Base-by-base conservation (phyloP, 2,113 vertebrate species). In the Cettia cetti region DNA sequence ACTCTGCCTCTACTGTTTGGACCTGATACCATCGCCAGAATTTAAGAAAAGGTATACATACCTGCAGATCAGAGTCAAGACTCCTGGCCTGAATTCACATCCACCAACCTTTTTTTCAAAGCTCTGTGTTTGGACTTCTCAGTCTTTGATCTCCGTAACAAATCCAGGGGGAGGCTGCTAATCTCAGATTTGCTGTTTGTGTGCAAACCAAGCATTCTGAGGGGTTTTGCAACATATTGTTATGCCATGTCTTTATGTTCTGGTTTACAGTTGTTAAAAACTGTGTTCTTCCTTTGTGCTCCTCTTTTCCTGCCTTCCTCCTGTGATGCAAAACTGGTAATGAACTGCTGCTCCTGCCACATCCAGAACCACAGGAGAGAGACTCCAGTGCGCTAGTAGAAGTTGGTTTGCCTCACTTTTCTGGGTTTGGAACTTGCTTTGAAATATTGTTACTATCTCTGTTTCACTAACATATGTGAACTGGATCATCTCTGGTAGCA, bases 131-230 rank as follows among this genome's bases (percentile, higher is more conserved):
- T 69, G 33, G 66, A 57, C 15, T 35, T 60, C 33, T 59, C 54
- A n/a, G 21, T 22, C 37, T 85, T 68, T 76, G n/a, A 39, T 45
- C 7, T 54, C 24, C 0, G 0, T 63, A 47, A 68, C 11, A 56
- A 76, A 56, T 47, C 27, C 59, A 39, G 19, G 7, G 11, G 14
- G 8, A 64, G 15, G 19, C 26, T 91, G 53, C 59, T 77, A 54
- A 71, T 33, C 59, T 68, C 59, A 56, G 30, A 52, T 65, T 72
- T 35, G 6, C 35, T 89, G 7, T 22, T 42, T 68, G 21, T 59
- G 56, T 75, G 35, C 71, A 79, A 63, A 30, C 5, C 19, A 82
- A 76, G 47, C 24, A 39, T 74, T 53, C 45, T 12, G 22, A 61
- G 31, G 2, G 4, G 11, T 78, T 94, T 70, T 70, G 28, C 11